Evolutionary conservation across 2,797 vertebrate species (phyloP), one percentile per base, ranked within the genome.

Genomic region (Furcifer pardalis): DNA sequence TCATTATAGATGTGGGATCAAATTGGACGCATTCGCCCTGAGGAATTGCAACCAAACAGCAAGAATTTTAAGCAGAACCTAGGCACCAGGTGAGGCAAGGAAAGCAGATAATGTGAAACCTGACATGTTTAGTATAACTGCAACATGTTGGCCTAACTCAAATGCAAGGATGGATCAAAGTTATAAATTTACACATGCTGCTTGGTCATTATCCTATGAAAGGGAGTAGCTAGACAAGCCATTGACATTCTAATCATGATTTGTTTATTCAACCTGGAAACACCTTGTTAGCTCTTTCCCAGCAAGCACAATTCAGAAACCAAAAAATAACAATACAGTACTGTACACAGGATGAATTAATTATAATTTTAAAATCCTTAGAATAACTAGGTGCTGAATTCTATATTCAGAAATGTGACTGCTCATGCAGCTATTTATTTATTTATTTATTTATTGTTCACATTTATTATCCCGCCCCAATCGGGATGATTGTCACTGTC

Each of bases 1-100:
- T 42, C 15, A 0, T 72, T 73, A 65, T 19, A 86, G 84, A 86
- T 86, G 84, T 72, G 84, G 79, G 56, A 86, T 65, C 79, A 82
- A 42, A 82, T 49, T 49, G 84, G 65, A 23, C 3, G 32, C 15
- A 25, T 71, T 49, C 71, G 65, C 44, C 30, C 73, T n/a, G 73
- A 86, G 63, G 74, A 82, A 71, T 62, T 81, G n/a, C 79, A 77
- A 32, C 27, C 27, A 19, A 82, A 40, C 27, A 71, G 21, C 65
- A 77, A 76, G 49, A 81, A 68, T 75, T 59, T 32, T 35, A 80
- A 82, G 52, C 73, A 68, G 17, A 77, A 74, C 44, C 60, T 44
- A 44, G 69, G n/a, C 37, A 42, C 52, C 79, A 74, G 81, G 85
- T 86, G 46, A 82, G 68, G 9, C 15, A 52, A 27, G 25, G 17